Evolutionary conservation across 2,113 vertebrate species (phyloP).

Genomic region (Andinoacara biseriatus): DNA sequence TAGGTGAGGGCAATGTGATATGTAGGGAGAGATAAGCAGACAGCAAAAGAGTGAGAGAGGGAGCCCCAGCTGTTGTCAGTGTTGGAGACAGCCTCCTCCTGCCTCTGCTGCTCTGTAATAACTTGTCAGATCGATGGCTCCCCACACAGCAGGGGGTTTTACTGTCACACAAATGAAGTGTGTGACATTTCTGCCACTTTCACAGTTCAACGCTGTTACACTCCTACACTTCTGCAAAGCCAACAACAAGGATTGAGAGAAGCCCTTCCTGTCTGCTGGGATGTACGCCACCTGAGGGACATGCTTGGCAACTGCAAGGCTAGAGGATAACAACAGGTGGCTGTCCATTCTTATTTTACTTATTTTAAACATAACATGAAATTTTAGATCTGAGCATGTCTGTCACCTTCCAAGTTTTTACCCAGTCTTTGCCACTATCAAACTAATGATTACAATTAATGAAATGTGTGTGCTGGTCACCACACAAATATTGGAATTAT

Average conservation of each 20-base stretch:
- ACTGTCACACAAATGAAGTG: conserved; percentile 63
- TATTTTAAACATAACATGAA: too few species aligned
- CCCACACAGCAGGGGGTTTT: conserved; percentile 60
- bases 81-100: conserved; percentile 45
- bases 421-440: too few species aligned
- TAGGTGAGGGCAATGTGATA: conserved; percentile 1
- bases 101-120: conserved; percentile 68
- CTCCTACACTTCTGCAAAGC: conserved; percentile 34
- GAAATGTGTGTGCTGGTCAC: too few species aligned
- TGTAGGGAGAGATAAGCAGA: not conserved
- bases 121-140: conserved; percentile 78
- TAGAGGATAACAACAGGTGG: not conserved
- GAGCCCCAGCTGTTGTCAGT: conserved; percentile 63
- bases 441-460: too few species aligned
- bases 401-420: too few species aligned
- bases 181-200: conserved; percentile 70
- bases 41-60: not conserved
- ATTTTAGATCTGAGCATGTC: too few species aligned
- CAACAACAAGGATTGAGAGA: conserved; percentile 35
- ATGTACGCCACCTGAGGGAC: not conserved
- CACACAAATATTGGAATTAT: too few species aligned
- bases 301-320: not conserved
- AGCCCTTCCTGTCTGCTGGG: not conserved
- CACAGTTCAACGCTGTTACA: conserved; percentile 47
- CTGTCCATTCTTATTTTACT: not conserved